phyloP scores from a whole-genome alignment of 2,797 vertebrate species.

The Lagodon rhomboides region DNA sequence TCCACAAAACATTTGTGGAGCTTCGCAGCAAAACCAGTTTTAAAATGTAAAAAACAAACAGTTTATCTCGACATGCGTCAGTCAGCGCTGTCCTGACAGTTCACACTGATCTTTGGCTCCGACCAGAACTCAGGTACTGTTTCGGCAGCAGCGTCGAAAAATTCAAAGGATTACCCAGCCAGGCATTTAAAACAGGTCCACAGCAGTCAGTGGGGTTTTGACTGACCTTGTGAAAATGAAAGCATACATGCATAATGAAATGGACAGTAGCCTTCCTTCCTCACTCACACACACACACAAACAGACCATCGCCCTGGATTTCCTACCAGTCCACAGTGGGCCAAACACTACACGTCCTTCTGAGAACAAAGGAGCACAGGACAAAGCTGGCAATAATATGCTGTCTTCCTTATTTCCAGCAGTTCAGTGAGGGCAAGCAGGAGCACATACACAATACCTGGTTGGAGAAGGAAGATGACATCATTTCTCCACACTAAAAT shows the following conservation, averaged over 20 bases:
- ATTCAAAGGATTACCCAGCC: background rate
- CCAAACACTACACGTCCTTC: constrained; percentile 34
- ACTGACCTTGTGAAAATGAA: constrained; percentile 20
- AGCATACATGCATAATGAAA: background rate
- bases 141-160: background rate
- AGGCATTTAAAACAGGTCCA: background rate
- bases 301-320: constrained; percentile 22
- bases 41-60: background rate
- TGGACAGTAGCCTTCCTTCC: constrained; percentile 14
- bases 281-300: constrained; percentile 15
- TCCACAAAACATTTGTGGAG: no score
- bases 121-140: background rate
- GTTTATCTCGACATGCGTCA: no score
- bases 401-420: constrained; percentile 60
- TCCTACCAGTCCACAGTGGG: constrained; percentile 32
- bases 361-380: constrained; percentile 66
- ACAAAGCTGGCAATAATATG: constrained; percentile 59
- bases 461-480: constrained; percentile 72
- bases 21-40: background rate
- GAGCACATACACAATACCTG: constrained; percentile 62
- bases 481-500: constrained; percentile 73
- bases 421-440: constrained; percentile 60
- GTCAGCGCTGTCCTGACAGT: background rate
- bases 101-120: background rate
- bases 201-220: constrained; percentile 4